Conservation (phyloP, 2,888 invertebrate genomes). For the Lasioglossum morio region DNA sequence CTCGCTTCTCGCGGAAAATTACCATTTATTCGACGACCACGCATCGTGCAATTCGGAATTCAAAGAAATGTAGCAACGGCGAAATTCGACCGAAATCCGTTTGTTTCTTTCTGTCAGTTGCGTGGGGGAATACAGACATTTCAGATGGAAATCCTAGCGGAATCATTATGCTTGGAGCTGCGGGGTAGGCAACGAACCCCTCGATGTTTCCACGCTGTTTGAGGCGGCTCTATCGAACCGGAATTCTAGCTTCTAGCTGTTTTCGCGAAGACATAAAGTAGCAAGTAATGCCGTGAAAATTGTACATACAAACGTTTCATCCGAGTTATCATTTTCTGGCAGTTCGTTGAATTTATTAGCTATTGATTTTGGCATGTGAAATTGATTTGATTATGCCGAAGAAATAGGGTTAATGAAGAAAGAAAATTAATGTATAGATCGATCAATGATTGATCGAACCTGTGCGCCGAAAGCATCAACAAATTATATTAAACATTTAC, state of each 20-base stretch:
- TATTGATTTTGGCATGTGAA: background rate
- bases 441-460: no score
- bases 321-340: background rate
- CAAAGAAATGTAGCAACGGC: background rate
- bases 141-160: constrained; percentile 12
- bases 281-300: constrained; percentile 22
- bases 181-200: background rate
- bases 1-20: constrained; percentile 39
- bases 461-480: no score
- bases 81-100: constrained; percentile 16
- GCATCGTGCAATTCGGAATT: background rate
- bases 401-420: no score
- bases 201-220: background rate
- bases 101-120: background rate
- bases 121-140: constrained; percentile 32
- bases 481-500: no score
- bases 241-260: constrained; percentile 14
- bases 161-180: background rate
- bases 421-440: no score
- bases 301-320: background rate
- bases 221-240: background rate
- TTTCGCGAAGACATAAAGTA: constrained; percentile 26
- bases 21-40: constrained; percentile 26
- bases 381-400: no score
- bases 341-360: background rate